Percentiles rank a stretch among this genome's conserved stretches.
Conservation (phyloP, 1,140 invertebrate species). For the Rhizoglyphus robini region DNA sequence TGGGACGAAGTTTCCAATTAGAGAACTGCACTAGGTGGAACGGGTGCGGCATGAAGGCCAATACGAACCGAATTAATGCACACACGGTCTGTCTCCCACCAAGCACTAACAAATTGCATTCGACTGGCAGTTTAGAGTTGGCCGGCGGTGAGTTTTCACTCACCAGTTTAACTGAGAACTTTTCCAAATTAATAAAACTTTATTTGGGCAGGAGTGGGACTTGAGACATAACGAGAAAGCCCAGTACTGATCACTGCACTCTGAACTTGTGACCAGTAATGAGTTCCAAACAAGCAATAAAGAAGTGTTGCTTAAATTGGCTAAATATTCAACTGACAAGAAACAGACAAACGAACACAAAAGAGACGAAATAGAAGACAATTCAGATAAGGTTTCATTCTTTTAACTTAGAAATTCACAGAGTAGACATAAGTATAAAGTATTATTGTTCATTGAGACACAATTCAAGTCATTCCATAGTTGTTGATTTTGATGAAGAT, state of each 20-base stretch:
- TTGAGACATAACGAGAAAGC: background rate
- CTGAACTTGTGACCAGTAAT: background rate
- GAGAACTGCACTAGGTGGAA: too few relatives aligned
- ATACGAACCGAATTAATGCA: too few relatives aligned
- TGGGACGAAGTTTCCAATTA: too few relatives aligned
- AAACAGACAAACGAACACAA: background rate
- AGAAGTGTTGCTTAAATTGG: background rate
- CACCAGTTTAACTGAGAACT: background rate
- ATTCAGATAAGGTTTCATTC: too few relatives aligned
- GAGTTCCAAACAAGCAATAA: background rate
- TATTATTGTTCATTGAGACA: too few relatives aligned
- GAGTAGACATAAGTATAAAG: too few relatives aligned
- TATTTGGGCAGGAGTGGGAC: background rate
- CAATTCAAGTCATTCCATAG: too few relatives aligned
- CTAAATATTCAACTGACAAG: background rate
- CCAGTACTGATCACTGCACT: background rate
- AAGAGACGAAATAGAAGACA: too few relatives aligned
- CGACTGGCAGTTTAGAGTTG: background rate
- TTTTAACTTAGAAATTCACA: too few relatives aligned
- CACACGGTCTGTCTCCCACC: too few relatives aligned
- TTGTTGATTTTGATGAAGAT: too few relatives aligned
- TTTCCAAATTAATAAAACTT: slow-evolving; percentile 1
- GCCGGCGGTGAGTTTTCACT: background rate
- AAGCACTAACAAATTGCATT: background rate
- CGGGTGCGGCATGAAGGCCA: too few relatives aligned